Percentiles rank a stretch among this genome's conserved stretches.
phyloP scores from a whole-genome alignment of 92 coral and sea anemone species.

The Umimayanthus kanabou region DNA sequence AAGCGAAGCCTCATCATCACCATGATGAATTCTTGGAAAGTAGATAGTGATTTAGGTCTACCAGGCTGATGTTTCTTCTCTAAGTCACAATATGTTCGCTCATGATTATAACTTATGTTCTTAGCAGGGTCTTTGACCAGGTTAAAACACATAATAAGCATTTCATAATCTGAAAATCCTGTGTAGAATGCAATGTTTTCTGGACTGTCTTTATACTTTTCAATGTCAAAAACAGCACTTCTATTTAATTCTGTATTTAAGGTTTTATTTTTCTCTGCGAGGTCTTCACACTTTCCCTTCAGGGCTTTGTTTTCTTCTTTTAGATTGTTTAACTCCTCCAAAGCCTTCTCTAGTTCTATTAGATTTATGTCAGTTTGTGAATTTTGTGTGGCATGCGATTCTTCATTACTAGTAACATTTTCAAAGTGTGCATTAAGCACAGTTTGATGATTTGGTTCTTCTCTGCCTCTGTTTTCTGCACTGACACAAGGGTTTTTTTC shows the following conservation, averaged over 20 bases:
- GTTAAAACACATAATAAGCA: slow-evolving; percentile 29
- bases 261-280: not conserved
- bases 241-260: not conserved
- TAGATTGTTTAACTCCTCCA: not conserved
- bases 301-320: not conserved
- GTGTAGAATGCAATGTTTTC: slow-evolving; percentile 30
- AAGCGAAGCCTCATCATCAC: slow-evolving; percentile 31
- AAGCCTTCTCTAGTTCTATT: not conserved
- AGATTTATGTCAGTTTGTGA: slow-evolving; percentile 12
- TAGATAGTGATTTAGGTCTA: slow-evolving; percentile 26
- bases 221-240: slow-evolving; percentile 17
- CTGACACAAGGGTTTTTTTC: too few relatives aligned
- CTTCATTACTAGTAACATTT: slow-evolving; percentile 1
- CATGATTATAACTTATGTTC: slow-evolving; percentile 32
- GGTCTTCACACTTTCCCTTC: not conserved
- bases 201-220: slow-evolving; percentile 9
- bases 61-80: slow-evolving; percentile 27
- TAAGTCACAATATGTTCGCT: slow-evolving; percentile 19
- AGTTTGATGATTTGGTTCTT: too few relatives aligned
- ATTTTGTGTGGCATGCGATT: not conserved
- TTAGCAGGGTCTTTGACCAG: slow-evolving; percentile 35
- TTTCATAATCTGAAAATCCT: slow-evolving; percentile 31
- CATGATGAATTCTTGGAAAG: slow-evolving; percentile 28
- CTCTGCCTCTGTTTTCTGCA: too few relatives aligned
- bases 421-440: not conserved